phyloP scores from a whole-genome alignment of 1,140 invertebrate species.

The Macrocentrus cingulum region DNA sequence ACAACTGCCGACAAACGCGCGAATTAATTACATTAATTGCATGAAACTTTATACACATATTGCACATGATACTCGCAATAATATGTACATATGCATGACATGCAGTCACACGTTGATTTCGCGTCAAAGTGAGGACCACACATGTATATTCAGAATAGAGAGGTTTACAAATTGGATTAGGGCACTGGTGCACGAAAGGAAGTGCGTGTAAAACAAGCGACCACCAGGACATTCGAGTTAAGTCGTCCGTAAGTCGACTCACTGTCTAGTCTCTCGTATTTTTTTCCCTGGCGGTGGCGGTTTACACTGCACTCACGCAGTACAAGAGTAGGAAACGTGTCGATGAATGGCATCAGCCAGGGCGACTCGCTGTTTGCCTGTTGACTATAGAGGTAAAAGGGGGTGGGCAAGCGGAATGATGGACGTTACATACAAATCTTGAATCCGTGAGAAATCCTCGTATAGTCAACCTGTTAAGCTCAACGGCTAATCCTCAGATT shows the following conservation, averaged over 20 bases:
- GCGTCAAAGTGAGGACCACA: slow-evolving; percentile 34
- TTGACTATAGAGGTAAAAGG: neutral
- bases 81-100: no score
- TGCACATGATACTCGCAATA: neutral
- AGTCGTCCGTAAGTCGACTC: slow-evolving; percentile 38
- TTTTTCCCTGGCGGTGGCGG: slow-evolving; percentile 13
- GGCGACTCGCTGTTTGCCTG: slow-evolving; percentile 30
- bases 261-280: slow-evolving; percentile 6
- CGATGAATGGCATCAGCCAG: slow-evolving; percentile 13
- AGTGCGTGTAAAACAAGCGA: slow-evolving; percentile 44
- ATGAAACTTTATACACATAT: slow-evolving; percentile 14
- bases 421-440: neutral
- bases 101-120: no score
- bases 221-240: slow-evolving; percentile 30
- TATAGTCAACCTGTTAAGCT: slow-evolving; percentile 38
- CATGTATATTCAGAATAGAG: slow-evolving; percentile 22
- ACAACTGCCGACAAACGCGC: slow-evolving; percentile 28
- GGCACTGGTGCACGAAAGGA: slow-evolving; percentile 31
- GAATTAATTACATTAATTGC: slow-evolving; percentile 57
- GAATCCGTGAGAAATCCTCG: neutral
- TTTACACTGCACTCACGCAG: slow-evolving; percentile 16
- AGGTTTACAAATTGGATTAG: slow-evolving; percentile 51
- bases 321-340: slow-evolving; percentile 2
- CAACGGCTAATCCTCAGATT: slow-evolving; percentile 41
- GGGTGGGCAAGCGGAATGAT: neutral